Base-by-base conservation (phyloP, 2,888 invertebrate genomes). In the Conus canariensis region DNA sequence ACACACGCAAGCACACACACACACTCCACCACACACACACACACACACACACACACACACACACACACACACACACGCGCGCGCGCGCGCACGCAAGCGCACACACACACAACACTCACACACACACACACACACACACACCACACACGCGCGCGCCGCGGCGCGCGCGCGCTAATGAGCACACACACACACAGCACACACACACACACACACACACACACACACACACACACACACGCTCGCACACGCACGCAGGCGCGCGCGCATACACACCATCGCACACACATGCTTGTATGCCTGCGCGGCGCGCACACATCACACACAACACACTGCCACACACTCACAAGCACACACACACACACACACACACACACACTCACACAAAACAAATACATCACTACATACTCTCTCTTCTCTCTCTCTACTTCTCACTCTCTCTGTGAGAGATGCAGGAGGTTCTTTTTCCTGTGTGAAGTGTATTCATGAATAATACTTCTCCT, bases 291-390 rank as follows among this genome's bases (percentile, higher is more conserved):
- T 19, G 19, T 7, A 70, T 19, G 19, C 8, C n/a, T n/a, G n/a
- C n/a, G n/a, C n/a, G n/a, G 19, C 70, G 19, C 70, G 19, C 70
- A 70, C 70, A 14, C 70, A 22, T 19, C 12, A 70, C 70, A 70
- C 70, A 70, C 70, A 19, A 74, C 74, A 74, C 74, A 74, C 74
- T n/a, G 22, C 19, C 74, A 74, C 74, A 74, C 74, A 74, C 74
- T n/a, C 74, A 74, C 74, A 74, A 19, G n/a, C 74, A 70, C 74
- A 74, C 74, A n/a, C 74, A 74, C 74, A n/a, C 74, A 74, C 74
- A n/a, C 74, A 74, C 74, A 74, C 74, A 74, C 74, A 74, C 74
- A n/a, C 74, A 74, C 74, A n/a, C 74, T 22, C 74, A 74, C 74
- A 74, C 74, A 74, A 16, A 74, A 19, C 22, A 19, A 16, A 70